Evolutionary conservation across 2,888 invertebrate species (phyloP).

Genomic region (Boloria selene): DNA sequence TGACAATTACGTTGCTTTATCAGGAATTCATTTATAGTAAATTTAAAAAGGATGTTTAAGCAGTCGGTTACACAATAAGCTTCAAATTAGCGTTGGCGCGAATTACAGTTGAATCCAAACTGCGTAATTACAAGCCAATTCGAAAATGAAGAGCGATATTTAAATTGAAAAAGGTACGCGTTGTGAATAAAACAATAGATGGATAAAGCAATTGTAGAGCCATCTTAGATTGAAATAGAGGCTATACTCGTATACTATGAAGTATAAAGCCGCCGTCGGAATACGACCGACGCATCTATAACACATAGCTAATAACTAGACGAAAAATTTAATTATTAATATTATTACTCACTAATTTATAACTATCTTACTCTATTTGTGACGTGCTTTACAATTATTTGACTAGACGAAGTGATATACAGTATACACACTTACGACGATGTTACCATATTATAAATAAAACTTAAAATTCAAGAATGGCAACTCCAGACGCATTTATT

Average conservation of each 20-base stretch:
- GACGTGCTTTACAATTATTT: too few relatives aligned
- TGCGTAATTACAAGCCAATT: slow-evolving; percentile 78
- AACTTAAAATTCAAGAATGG: not conserved
- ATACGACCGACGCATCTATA: slow-evolving; percentile 59
- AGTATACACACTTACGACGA: too few relatives aligned
- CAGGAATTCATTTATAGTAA: slow-evolving; percentile 64
- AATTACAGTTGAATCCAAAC: slow-evolving; percentile 79
- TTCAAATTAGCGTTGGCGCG: slow-evolving; percentile 76
- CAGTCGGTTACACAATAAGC: slow-evolving; percentile 69
- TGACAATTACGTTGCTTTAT: slow-evolving; percentile 49
- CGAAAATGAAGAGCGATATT: slow-evolving; percentile 79
- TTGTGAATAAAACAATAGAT: slow-evolving; percentile 68
- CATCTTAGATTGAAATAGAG: too few relatives aligned
- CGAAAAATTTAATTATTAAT: not conserved
- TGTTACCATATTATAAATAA: too few relatives aligned
- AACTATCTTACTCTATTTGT: not conserved
- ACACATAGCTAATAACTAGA: slow-evolving; percentile 31
- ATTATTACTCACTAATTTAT: not conserved
- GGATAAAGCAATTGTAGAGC: slow-evolving; percentile 25
- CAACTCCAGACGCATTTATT: slow-evolving; percentile 4
- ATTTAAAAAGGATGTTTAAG: slow-evolving; percentile 69
- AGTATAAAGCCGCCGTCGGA: slow-evolving; percentile 44
- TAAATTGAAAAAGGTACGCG: slow-evolving; percentile 80
- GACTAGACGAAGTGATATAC: too few relatives aligned
- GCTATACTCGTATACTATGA: not conserved